Evolutionary conservation across 2,888 invertebrate species (phyloP), one percentile per base, ranked within the genome.

Genomic region (Cephus sareptanus): DNA sequence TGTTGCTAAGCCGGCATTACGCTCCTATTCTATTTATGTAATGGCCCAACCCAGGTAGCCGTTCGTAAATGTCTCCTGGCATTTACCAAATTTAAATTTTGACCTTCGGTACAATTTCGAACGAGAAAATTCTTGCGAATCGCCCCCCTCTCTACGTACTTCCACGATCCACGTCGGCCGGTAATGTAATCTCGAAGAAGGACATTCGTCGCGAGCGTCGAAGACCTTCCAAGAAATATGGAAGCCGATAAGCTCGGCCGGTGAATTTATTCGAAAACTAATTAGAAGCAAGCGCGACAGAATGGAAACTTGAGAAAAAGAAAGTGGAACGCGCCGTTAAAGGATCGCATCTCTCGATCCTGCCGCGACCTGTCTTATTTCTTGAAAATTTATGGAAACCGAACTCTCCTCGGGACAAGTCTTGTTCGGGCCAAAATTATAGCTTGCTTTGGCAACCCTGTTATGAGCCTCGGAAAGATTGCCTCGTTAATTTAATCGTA

Each of bases 251-350:
- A 56, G 56, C 56, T 56, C 56, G 56, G 9, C 0, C 56, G 0
- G 9, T 23, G 23, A 23, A 56, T 56, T 23, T 56, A 56, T 56
- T 23, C 56, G 23, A 2, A 56, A 56, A 56, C 56, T 23, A 56
- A 56, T 56, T 56, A 56, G 23, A 56, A 9, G 15, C 23, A 23
- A 56, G 56, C 56, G 23, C 56, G 56, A 56, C 56, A 23, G 56
- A 56, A 23, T 56, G 56, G 56, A 56, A 56, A 56, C 56, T 56
- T 23, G 56, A 15, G 23, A 6, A 4, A 56, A 56, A 56, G 71
- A 71, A 71, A 71, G 71, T 71, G 71, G 71, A 71, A 31, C 71
- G 71, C 71, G 31, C 71, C 71, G 71, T 71, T 71, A 71, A 71
- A 71, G 71, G 71, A 71, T 71, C 71, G 13, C 71, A 34, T 31